Percentiles rank a stretch among this genome's conserved stretches.
Conservation (phyloP, 2,888 invertebrate species). For the Chorisops tibialis region DNA sequence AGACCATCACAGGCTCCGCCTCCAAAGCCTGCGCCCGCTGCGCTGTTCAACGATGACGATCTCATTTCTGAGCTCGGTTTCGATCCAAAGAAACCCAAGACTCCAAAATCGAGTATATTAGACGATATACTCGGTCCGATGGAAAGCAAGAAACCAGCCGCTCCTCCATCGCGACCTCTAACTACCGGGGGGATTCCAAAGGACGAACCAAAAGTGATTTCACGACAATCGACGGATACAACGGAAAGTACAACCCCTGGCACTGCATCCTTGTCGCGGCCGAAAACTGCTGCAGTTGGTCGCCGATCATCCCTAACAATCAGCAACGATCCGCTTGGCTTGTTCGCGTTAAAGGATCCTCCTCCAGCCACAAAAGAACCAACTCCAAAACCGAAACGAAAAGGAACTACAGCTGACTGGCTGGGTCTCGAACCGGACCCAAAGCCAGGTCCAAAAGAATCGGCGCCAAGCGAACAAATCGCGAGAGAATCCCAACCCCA, state of each 20-base stretch:
- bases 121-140: constrained; percentile 44
- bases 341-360: constrained; percentile 30
- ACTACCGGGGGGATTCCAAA: constrained; percentile 32
- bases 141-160: constrained; percentile 40
- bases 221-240: constrained; percentile 50
- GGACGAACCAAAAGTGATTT: constrained; percentile 37
- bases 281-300: constrained; percentile 44
- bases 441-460: neutral
- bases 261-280: constrained; percentile 39
- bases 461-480: neutral
- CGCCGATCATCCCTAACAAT: constrained; percentile 45
- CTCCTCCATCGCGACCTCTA: constrained; percentile 28
- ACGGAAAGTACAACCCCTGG: constrained; percentile 40
- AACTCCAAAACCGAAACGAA: constrained; percentile 40
- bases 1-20: constrained; percentile 38
- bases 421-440: constrained; percentile 41
- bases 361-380: constrained; percentile 22
- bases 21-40: neutral
- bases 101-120: constrained; percentile 43
- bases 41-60: constrained; percentile 39
- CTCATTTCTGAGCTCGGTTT: constrained; percentile 49
- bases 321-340: constrained; percentile 36
- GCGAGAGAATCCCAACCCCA: constrained; percentile 11
- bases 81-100: constrained; percentile 50
- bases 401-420: constrained; percentile 47